Conservation (phyloP, 2,797 vertebrate genomes). For the Odontamblyopus lacepedii region DNA sequence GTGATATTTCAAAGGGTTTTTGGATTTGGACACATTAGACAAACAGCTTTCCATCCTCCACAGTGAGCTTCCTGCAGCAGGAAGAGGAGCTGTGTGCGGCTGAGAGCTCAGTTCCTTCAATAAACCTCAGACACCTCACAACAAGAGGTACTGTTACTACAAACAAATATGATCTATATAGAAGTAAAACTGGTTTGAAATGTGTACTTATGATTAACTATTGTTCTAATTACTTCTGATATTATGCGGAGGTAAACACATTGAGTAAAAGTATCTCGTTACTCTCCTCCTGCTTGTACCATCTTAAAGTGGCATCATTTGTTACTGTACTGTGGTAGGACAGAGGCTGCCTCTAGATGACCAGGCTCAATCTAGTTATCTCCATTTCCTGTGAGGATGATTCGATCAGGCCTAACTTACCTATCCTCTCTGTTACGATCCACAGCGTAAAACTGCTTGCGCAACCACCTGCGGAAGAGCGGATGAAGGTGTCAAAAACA, state of each 20-base stretch:
- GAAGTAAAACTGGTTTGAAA: too few species aligned
- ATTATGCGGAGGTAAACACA: background rate
- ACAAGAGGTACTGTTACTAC: background rate
- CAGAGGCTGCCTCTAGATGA: slow-evolving; percentile 18
- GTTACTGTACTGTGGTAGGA: background rate
- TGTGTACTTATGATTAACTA: background rate
- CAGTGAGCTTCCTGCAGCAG: slow-evolving; percentile 81
- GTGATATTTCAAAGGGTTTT: slow-evolving; percentile 47
- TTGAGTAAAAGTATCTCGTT: background rate
- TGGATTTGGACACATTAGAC: slow-evolving; percentile 58
- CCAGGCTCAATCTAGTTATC: slow-evolving; percentile 11
- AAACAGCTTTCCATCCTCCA: slow-evolving; percentile 70
- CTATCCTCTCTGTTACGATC: slow-evolving; percentile 95
- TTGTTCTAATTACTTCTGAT: background rate
- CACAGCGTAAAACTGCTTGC: slow-evolving; percentile 95
- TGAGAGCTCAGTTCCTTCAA: slow-evolving; percentile 63
- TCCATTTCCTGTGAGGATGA: slow-evolving; percentile 29
- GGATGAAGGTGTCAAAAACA: background rate
- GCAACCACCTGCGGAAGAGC: slow-evolving; percentile 86
- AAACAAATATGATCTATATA: background rate
- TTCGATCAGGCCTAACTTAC: slow-evolving; percentile 70
- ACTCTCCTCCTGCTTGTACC: slow-evolving; percentile 2
- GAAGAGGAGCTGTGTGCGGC: slow-evolving; percentile 67
- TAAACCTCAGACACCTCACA: slow-evolving; percentile 40
- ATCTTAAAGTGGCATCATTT: slow-evolving; percentile 10